Evolutionary conservation across 2,888 invertebrate genomes (phyloP), one percentile per base, ranked within the genome.

Genomic region (Drosophila parthenogenetica): DNA sequence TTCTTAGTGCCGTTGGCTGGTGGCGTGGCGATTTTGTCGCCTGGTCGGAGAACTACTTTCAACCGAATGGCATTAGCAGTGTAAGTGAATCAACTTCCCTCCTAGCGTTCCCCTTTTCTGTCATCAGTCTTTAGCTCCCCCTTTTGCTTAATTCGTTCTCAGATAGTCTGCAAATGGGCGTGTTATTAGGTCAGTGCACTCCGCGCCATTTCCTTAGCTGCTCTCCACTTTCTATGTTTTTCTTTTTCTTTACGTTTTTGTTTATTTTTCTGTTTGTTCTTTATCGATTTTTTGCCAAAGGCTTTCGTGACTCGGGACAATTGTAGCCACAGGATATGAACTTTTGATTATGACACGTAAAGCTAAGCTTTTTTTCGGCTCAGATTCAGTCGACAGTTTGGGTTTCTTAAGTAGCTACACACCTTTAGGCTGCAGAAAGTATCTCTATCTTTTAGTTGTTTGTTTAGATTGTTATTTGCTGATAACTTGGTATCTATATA

Each of bases 21-120:
- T 90, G 87, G 86, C 89, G 90, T 43, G 92, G 92, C 50, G 90
- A 89, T 66, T 80, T 86, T 16, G 68, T 86, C 50, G 90, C 90
- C 73, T 92, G 92, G 92, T 84, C 90, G 54, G 89, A 90, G 22
- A 84, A 82, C 55, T 87, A 88, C 74, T 84, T 92, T 66, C 87
- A 91, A 63, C 92, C 93, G 66, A 90, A 90, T 73, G 92, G 92
- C 68, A 81, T 92, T 8, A 88, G 77, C 71, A 92, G 91, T 70
- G 92, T 92, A 89, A 91, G 90, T 88, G 53, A 46, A 50, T 65
- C 60, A 40, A 14, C 17, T 22, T 29, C 4, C 11, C 0, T 5
- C 1, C 13, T 0, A 37, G 2, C 25, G 11, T n/a, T 29, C 5
- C 14, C 22, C n/a, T 14, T 13, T 29, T 25, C 29, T 25, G 14